Evolutionary conservation across 92 coral and sea anemone genomes (phyloP), one percentile per base, ranked within the genome.

Genomic region (Galaxea fascicularis): DNA sequence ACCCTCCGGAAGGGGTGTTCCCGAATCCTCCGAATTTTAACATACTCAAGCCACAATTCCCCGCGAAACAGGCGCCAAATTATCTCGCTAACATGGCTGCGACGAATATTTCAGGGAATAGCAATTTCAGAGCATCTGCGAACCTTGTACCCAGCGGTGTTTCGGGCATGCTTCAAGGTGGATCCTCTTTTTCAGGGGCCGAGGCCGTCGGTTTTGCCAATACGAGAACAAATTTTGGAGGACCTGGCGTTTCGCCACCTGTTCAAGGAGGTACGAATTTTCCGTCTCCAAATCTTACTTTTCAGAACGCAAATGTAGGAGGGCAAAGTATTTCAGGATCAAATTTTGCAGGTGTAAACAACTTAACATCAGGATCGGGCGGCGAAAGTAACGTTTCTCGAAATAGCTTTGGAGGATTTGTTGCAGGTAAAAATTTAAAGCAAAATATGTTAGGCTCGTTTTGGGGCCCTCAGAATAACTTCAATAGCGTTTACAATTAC

Each of bases 381-480:
- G 52, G 51, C 0, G 76, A 16, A 10, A 44, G 21, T 68, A 69
- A 35, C 56, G 9, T 68, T 12, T 13, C 85, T 56, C 73, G n/a
- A 18, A 28, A 14, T 47, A 58, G 63, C 59, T 24, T 65, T 29
- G 83, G 73, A 64, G 44, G 56, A 28, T 82, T 70, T 41, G 71
- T 59, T 18, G 70, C 54, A 20, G n/a, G 41, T 77, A 82, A 70
- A 27, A 82, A 57, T 17, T 71, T 45, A 54, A 24, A 31, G 30
- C 86, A 70, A 16, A 69, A 10, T 57, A 51, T 29, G 30, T 46
- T 78, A 4, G 78, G 78, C 26, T 71, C 78, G 41, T 52, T 49
- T 52, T 83, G 87, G 87, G 64, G 73, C 44, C 35, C 59, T 14
- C 80, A 83, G 64, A 83, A 49, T 49, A 53, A 83, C 27, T 83